Evolutionary conservation across 2,113 vertebrate species (phyloP), one percentile per base, ranked within the genome.

Genomic region (Neopipo cinnamomea): DNA sequence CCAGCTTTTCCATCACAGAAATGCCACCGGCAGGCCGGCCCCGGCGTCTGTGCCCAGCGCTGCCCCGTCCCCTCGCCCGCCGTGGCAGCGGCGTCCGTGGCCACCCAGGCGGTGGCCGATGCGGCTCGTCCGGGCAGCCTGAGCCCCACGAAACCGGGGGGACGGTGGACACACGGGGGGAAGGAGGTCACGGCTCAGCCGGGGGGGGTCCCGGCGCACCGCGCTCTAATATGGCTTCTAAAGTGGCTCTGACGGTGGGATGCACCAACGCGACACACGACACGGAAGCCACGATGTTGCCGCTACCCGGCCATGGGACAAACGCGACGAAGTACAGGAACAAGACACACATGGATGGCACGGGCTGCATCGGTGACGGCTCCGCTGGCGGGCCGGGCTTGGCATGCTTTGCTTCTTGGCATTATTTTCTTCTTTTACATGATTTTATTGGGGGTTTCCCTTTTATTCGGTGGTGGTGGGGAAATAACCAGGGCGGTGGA

Each of bases 151-250:
- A 4, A 25, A 22, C 66, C 35, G 77, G 68, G 73, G 41, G 68
- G 28, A 49, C 20, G 2, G n/a, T 3, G 75, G 85, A 92, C 84
- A 71, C 81, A 20, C 0, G 4, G 58, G 39, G 88, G 79, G 19
- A 15, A 14, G 17, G 81, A 62, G 67, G 63, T 21, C 61, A 74
- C 79, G 90, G 88, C 95, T 95, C 91, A n/a, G 70, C 94, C 21
- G 63, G 22, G 79, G 95, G 95, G 93, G 87, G 46, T 95, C 95
- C 97, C 89, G 52, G 61, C 65, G 82, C 95, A 49, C 95, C 87
- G 86, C 76, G 94, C 91, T 96, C 97, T 96, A 66, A 89, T 98
- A 98, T 98, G 98, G 98, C 98, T 98, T 98, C 97, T 98, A 97
- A 97, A 95, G 97, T 97, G 97, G 87, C 97, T 97, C 91, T 89